Conservation (phyloP, 2,888 invertebrate species). For the Ptychoptera contaminata region DNA sequence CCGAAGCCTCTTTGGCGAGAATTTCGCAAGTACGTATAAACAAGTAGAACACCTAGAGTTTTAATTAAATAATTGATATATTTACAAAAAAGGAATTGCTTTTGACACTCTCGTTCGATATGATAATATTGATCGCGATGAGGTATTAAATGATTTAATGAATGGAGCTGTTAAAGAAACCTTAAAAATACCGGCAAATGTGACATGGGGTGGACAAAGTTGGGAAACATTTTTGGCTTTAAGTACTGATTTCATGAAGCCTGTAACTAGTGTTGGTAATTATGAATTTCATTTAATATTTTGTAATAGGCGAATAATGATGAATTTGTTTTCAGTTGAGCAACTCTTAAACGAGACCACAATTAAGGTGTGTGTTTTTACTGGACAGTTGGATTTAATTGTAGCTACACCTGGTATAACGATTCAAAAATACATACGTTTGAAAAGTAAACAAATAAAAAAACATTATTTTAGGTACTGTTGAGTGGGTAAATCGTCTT, state of each 20-base stretch:
- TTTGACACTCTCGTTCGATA: conserved; percentile 28
- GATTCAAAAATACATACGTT: too few relatives aligned
- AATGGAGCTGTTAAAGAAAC: conserved; percentile 49
- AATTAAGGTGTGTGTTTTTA: conserved; percentile 52
- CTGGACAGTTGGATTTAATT: conserved; percentile 71
- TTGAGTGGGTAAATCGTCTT: conserved; percentile 58
- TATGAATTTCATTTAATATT: conserved; percentile 2
- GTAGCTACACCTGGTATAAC: conserved; percentile 55
- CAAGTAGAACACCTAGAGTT: too few relatives aligned
- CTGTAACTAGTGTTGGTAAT: conserved; percentile 50
- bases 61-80: too few relatives aligned
- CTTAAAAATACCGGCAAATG: conserved; percentile 44
- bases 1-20: too few relatives aligned
- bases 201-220: conserved; percentile 50
- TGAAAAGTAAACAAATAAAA: too few relatives aligned
- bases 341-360: conserved; percentile 48
- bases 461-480: conserved; percentile 22
- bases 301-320: neutral
- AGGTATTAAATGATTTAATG: conserved; percentile 43
- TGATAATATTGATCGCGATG: conserved; percentile 22
- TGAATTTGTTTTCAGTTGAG: conserved; percentile 39
- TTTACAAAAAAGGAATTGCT: too few relatives aligned
- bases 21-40: too few relatives aligned
- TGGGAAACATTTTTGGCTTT: conserved; percentile 41
- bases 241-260: conserved; percentile 62